Base-by-base conservation (phyloP, 2,888 invertebrate genomes). In the Napeogenes sylphis region DNA sequence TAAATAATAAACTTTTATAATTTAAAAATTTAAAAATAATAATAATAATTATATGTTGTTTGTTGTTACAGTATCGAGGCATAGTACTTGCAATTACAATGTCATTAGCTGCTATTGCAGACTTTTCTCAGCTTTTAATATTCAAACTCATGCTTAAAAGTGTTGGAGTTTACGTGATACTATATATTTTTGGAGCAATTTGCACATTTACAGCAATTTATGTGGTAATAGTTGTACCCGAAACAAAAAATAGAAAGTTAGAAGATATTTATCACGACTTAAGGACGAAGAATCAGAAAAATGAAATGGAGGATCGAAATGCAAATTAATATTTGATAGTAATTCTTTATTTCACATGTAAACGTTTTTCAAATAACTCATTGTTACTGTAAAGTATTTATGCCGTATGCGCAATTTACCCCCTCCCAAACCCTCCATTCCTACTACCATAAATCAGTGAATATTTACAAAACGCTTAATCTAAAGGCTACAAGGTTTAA, bases 231-330 rank as follows among this genome's bases (percentile, higher is more conserved):
- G 53, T 61, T 2, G 68, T 75, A 21, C 77, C 77, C 21, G 77
- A 77, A 61, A 77, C 77, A 0, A 76, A 71, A 33, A 66, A 67
- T 14, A 64, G 74, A 51, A 62, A 59, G 10, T 58, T 77, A 10
- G 74, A 75, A 21, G 70, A 73, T 21, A 76, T 76, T 35, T 73
- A 77, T 30, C 59, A 72, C 8, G 73, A 76, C 54, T 63, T 76
- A 42, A 69, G 63, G 32, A 66, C 64, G 3, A 70, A 68, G 45
- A 71, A 70, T 56, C 66, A 62, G 59, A 70, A 68, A 35, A 67
- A 33, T 45, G 58, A 68, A 54, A 54, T 68, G 10, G 58, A 55
- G n/a, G 65, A 64, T 42, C 42, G 12, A 42, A 10, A 42, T 3
- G 8, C 42, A 42, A 10, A 10, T 42, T 42, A 42, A 42, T 12